These are phyloP conservation scores for Misgurnus mizolepis DNA, from an alignment of 2,113 vertebrate genomes.

Conservation along the genomic window DNA sequence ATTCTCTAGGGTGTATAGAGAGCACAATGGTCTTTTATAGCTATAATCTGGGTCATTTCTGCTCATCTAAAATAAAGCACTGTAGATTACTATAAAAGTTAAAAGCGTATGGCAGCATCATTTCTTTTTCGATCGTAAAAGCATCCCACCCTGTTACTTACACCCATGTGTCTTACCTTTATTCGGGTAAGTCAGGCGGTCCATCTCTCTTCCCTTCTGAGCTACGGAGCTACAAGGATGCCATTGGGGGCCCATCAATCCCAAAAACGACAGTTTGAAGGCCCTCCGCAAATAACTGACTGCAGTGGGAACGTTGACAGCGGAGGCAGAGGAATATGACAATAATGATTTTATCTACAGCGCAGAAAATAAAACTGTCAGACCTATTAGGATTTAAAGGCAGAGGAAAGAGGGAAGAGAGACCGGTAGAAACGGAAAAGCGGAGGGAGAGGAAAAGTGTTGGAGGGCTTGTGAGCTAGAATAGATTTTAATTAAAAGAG, in stretches of 20 bases:
- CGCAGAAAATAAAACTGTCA: slow-evolving; percentile 60
- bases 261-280: slow-evolving; percentile 55
- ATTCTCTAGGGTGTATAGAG: not conserved
- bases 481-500: slow-evolving; percentile 20
- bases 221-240: slow-evolving; percentile 42
- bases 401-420: slow-evolving; percentile 24
- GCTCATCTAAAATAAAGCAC: slow-evolving; percentile 34
- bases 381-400: slow-evolving; percentile 60
- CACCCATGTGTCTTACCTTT: slow-evolving; percentile 28
- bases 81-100: slow-evolving; percentile 39
- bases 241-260: slow-evolving; percentile 49
- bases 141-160: slow-evolving; percentile 13
- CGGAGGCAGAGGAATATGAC: slow-evolving; percentile 57
- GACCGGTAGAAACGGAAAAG: slow-evolving; percentile 13
- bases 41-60: slow-evolving; percentile 23
- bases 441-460: slow-evolving; percentile 8
- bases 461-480: slow-evolving; percentile 8
- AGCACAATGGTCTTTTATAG: slow-evolving; percentile 9
- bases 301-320: slow-evolving; percentile 45
- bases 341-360: slow-evolving; percentile 64
- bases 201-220: slow-evolving; percentile 30
- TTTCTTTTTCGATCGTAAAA: slow-evolving; percentile 26
- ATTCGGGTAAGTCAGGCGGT: slow-evolving; percentile 34
- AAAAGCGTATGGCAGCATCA: slow-evolving; percentile 7
- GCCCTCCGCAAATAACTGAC: slow-evolving; percentile 52